Evolutionary conservation across 2,113 vertebrate genomes (phyloP).

Genomic region (Caranx ignobilis): DNA sequence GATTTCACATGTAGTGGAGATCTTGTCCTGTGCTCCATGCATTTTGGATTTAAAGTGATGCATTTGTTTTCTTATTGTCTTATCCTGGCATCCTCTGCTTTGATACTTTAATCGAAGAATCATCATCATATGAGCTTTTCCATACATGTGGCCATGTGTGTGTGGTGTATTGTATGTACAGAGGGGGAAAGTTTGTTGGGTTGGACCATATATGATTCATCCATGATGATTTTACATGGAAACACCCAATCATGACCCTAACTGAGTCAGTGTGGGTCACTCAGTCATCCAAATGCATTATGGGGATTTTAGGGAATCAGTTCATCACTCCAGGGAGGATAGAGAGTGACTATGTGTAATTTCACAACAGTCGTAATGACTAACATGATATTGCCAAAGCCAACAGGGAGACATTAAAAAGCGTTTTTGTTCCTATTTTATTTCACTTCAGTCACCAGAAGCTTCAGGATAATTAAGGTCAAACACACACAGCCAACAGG

Average conservation of each 20-base stretch:
- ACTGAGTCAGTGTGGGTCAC: slow-evolving; percentile 33
- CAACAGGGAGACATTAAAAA: not conserved
- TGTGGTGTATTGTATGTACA: not conserved
- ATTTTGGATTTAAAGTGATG: not conserved
- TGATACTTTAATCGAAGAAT: slow-evolving; percentile 4
- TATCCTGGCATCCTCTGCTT: not conserved
- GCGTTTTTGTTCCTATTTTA: not conserved
- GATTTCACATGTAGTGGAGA: not conserved
- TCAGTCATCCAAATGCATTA: slow-evolving; percentile 22
- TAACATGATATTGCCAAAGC: not conserved
- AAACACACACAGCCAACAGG: not conserved
- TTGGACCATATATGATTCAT: slow-evolving; percentile 34
- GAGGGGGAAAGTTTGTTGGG: slow-evolving; percentile 33
- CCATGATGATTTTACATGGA: slow-evolving; percentile 24
- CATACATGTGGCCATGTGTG: not conserved
- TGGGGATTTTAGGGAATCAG: slow-evolving; percentile 25
- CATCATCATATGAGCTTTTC: slow-evolving; percentile 8
- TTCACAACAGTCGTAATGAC: not conserved
- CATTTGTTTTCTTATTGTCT: not conserved
- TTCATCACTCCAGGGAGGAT: slow-evolving; percentile 13
- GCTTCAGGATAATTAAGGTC: slow-evolving; percentile 20
- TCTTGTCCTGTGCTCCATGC: not conserved
- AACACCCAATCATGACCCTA: slow-evolving; percentile 37
- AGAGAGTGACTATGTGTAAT: not conserved
- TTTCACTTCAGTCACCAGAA: not conserved